Evolutionary conservation across 2,113 vertebrate species (phyloP).

Genomic region (Pheucticus melanocephalus): DNA sequence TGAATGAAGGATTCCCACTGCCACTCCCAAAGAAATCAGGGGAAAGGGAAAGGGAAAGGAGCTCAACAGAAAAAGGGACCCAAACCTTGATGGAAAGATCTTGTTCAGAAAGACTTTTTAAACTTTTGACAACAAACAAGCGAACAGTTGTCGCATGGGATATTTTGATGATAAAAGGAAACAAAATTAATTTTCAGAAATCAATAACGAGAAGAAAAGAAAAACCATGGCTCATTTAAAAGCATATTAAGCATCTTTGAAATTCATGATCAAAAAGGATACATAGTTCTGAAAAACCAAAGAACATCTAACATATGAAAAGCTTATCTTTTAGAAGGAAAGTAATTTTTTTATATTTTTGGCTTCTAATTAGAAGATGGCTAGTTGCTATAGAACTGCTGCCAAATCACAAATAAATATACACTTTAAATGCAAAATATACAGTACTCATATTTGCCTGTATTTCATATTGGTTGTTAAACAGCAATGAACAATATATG

Average conservation of each 20-base stretch:
- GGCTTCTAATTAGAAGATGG: background rate
- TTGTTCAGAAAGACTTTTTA: background rate
- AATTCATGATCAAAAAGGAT: background rate
- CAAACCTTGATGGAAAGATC: background rate
- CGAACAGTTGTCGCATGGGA: background rate
- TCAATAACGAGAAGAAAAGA: background rate
- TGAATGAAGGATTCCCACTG: background rate
- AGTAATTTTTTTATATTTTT: background rate
- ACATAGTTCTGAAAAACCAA: background rate
- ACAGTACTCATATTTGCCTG: background rate
- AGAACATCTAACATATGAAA: background rate
- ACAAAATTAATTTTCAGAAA: background rate
- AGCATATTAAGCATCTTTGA: background rate
- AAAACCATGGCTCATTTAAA: background rate
- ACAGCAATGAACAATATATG: background rate
- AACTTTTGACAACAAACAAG: background rate
- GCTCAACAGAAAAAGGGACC: background rate
- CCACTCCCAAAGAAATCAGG: background rate
- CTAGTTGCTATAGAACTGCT: background rate
- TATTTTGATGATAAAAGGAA: background rate
- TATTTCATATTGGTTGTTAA: background rate
- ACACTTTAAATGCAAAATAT: background rate
- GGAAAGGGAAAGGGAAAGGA: background rate
- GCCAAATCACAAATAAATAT: background rate
- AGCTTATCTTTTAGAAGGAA: background rate